These are phyloP conservation scores for Limosa lapponica DNA, from an alignment of 2,797 vertebrate genomes.

Conservation along the genomic window DNA sequence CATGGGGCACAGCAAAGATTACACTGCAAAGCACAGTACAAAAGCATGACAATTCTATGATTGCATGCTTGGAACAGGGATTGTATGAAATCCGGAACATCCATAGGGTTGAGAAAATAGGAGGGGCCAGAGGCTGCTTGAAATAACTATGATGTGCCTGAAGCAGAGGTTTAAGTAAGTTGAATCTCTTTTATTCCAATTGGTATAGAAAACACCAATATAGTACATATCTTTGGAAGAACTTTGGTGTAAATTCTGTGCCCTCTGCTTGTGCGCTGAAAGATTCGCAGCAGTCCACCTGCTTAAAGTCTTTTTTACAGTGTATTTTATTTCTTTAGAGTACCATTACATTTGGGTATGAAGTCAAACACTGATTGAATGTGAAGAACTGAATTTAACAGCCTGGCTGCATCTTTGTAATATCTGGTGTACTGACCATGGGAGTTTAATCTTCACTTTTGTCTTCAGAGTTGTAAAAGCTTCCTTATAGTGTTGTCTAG, in stretches of 20 bases:
- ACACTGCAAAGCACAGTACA: not conserved
- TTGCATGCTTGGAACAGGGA: not conserved
- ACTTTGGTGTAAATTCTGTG: not conserved
- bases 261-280: not conserved
- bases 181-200: not conserved
- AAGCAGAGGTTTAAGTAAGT: not conserved
- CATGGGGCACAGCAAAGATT: not conserved
- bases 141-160: not conserved
- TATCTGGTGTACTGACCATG: not conserved
- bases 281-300: not conserved
- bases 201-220: not conserved
- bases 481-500: not conserved
- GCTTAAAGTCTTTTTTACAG: not conserved
- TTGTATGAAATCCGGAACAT: not conserved
- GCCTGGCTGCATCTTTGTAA: not conserved
- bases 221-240: not conserved
- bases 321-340: not conserved
- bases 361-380: not conserved
- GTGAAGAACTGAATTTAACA: not conserved
- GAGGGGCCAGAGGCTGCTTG: not conserved
- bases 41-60: not conserved
- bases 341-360: not conserved
- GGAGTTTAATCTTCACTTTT: not conserved
- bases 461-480: not conserved
- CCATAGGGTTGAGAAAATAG: not conserved